Conservation (phyloP, 2,797 vertebrate species). For the Phoxinus dragarum region DNA sequence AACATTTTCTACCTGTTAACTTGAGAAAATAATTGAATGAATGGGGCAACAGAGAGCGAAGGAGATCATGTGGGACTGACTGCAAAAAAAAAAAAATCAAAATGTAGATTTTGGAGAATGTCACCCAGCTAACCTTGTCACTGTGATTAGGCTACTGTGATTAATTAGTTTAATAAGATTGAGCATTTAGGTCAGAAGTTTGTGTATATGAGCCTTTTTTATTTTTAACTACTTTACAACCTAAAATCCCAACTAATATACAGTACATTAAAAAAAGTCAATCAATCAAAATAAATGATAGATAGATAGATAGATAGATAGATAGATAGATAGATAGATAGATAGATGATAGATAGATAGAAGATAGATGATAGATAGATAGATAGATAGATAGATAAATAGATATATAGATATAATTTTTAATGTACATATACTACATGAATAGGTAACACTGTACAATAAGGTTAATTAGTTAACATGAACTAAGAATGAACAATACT, state of each 20-base stretch:
- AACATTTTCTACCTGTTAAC: constrained; percentile 49
- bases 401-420: too few relatives aligned
- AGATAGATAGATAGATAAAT: too few relatives aligned
- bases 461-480: too few relatives aligned
- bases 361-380: too few relatives aligned
- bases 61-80: constrained; percentile 42
- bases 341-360: background rate
- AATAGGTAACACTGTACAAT: too few relatives aligned
- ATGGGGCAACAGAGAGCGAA: constrained; percentile 18
- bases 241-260: background rate
- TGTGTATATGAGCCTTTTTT: constrained; percentile 52
- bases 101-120: constrained; percentile 82
- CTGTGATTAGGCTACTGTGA: constrained; percentile 89
- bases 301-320: background rate
- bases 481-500: too few relatives aligned
- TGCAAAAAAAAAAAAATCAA: constrained; percentile 57
- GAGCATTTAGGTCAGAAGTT: constrained; percentile 84
- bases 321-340: too few relatives aligned
- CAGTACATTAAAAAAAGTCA: background rate
- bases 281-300: background rate
- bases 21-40: constrained; percentile 40
- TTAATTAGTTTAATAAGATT: constrained; percentile 91
- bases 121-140: constrained; percentile 90
- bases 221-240: background rate
- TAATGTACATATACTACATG: too few relatives aligned